phyloP scores from a whole-genome alignment of 2,113 vertebrate genomes.

The Arizona elegans region DNA sequence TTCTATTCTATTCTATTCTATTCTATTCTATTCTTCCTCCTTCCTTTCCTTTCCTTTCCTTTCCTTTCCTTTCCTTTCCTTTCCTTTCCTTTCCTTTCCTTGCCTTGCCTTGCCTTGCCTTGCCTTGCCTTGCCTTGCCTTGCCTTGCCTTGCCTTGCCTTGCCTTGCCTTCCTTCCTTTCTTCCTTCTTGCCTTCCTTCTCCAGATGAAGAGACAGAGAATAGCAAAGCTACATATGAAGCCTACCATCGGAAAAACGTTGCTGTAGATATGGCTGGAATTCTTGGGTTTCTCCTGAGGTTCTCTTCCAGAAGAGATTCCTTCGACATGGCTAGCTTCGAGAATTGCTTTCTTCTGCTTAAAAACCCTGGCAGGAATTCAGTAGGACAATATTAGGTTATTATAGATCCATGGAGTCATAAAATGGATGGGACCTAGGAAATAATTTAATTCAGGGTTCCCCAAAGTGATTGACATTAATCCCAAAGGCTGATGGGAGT shows the following conservation, averaged over 20 bases:
- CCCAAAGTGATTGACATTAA: neutral
- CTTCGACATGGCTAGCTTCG: neutral
- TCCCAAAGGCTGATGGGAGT: neutral
- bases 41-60: no score
- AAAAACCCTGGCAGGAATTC: neutral
- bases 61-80: no score
- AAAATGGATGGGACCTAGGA: neutral
- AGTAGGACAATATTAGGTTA: neutral
- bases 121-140: no score
- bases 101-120: no score
- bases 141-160: no score
- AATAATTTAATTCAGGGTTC: neutral
- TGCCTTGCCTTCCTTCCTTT: no score
- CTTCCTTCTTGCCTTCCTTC: neutral
- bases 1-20: no score
- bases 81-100: no score
- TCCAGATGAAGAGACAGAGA: neutral
- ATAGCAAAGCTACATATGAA: neutral
- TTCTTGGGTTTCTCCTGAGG: neutral
- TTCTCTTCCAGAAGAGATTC: neutral
- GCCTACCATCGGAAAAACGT: neutral
- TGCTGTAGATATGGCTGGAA: conserved; percentile 3
- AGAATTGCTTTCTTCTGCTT: neutral
- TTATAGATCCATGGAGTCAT: neutral
- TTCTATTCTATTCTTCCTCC: no score